These are phyloP conservation scores for Carcina quercana DNA, from an alignment of 2,888 invertebrate genomes.

Conservation along the genomic window DNA sequence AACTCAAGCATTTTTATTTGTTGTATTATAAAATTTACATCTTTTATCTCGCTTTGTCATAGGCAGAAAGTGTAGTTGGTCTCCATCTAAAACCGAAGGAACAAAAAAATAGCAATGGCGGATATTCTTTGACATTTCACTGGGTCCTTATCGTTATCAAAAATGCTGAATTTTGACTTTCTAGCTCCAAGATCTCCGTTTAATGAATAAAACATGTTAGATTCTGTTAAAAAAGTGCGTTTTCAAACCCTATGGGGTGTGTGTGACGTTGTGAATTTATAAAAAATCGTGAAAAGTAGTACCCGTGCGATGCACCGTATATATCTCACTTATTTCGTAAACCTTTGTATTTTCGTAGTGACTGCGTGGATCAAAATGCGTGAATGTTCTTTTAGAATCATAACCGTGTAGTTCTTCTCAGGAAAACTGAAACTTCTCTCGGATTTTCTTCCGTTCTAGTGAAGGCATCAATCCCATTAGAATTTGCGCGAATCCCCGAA, in stretches of 20 bases:
- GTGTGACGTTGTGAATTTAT: constrained; percentile 14
- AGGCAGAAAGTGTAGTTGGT: neutral
- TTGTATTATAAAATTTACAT: neutral
- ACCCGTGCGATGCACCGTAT: constrained; percentile 3
- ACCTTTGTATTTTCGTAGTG: constrained; percentile 1
- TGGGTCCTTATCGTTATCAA: constrained; percentile 26
- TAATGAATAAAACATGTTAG: constrained; percentile 46
- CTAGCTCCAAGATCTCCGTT: constrained; percentile 27
- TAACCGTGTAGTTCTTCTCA: neutral
- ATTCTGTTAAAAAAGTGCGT: constrained; percentile 15
- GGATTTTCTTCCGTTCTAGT: too few relatives aligned
- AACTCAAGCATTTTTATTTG: neutral
- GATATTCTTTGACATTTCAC: constrained; percentile 51
- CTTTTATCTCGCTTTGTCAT: constrained; percentile 20
- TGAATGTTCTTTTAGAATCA: neutral
- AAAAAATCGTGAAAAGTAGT: constrained; percentile 12
- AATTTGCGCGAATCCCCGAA: too few relatives aligned
- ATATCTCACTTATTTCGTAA: constrained; percentile 8
- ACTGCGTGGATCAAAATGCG: neutral
- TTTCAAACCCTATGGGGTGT: constrained; percentile 10
- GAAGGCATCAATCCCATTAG: too few relatives aligned
- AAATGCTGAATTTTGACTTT: constrained; percentile 36
- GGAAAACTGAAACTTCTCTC: too few relatives aligned
- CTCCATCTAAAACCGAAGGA: constrained; percentile 13
- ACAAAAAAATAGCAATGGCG: constrained; percentile 54